Base-by-base conservation (phyloP, 2,797 vertebrate genomes). In the Poecilia wingei region DNA sequence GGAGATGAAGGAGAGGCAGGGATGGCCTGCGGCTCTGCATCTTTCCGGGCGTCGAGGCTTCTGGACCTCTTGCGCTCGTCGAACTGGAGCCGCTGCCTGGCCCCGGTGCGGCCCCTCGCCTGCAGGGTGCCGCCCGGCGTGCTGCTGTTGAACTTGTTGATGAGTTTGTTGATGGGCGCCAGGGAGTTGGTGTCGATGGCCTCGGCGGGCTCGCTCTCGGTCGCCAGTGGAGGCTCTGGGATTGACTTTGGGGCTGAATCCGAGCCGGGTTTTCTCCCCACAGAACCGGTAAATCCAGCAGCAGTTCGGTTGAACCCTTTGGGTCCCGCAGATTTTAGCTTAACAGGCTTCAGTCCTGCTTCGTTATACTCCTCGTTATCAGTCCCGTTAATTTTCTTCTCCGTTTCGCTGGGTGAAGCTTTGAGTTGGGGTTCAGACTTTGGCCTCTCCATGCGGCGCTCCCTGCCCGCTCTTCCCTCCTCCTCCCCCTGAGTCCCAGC, bases 121-220 rank as follows among this genome's bases (percentile, higher is more conserved):
- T 95, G 95, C 0, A 93, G 66, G 57, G 74, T 8, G 3, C 81
- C 45, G 8, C 82, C 84, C 0, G 90, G 89, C 3, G 87, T 90
- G 41, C 89, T 93, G 3, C 75, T 95, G 74, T 97, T 96, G 33
- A 99, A 99, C 79, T 97, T 98, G 80, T 83, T 96, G 94, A 99
- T 99, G 75, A 98, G 96, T 0, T 96, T 97, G 89, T 97, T 97
- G 88, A 99, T 97, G 0, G 98, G 97, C 25, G 95, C 96, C 53
- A 98, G 85, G 0, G 97, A 97, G 10, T 98, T 95, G 0, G 96
- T 98, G 93, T 98, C 98, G 0, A 99, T 95, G 2, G 91, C 91
- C 0, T 84, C 88, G 2, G 51, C 84, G 1, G 90, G 87, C 20
- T 91, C 87, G 1, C 89, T 85, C 0, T 85, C 46, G 0, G 75